These are phyloP conservation scores for Dermatemys mawii DNA, from an alignment of 2,113 vertebrate species.

Conservation along the genomic window DNA sequence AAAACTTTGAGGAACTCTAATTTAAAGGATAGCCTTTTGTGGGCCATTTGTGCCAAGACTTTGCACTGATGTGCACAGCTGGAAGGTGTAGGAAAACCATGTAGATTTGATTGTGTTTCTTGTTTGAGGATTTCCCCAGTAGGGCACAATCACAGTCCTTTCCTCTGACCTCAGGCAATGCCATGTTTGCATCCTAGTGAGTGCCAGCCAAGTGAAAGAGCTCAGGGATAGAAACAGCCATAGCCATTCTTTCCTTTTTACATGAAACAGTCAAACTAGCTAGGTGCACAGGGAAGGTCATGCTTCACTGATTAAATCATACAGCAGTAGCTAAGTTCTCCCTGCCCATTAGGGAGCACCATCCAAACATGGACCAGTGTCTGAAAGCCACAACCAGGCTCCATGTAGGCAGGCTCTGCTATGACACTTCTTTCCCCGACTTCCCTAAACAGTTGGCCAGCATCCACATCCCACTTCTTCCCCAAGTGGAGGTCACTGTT, in stretches of 20 bases:
- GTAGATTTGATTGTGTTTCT: background rate
- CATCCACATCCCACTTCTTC: background rate
- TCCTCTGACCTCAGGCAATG: background rate
- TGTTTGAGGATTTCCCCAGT: background rate
- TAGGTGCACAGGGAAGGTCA: background rate
- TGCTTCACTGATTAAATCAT: background rate
- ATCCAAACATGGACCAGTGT: background rate
- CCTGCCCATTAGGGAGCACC: background rate
- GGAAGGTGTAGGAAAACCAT: background rate
- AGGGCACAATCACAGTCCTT: fast-evolving
- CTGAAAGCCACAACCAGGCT: fast-evolving
- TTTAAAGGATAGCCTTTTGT: background rate
- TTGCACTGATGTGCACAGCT: background rate
- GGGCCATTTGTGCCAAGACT: background rate
- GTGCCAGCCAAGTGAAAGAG: background rate
- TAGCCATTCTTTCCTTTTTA: background rate
- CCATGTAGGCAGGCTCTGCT: fast-evolving
- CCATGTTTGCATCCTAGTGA: fast-evolving
- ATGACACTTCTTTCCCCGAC: background rate
- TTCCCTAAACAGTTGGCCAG: no score
- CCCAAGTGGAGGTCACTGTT: fast-evolving
- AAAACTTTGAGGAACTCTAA: no score
- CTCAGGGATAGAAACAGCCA: background rate
- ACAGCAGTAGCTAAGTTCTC: background rate
- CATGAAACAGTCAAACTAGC: background rate